Conservation (phyloP, 2,113 vertebrate species). For the Chaetorhynchus papuensis region DNA sequence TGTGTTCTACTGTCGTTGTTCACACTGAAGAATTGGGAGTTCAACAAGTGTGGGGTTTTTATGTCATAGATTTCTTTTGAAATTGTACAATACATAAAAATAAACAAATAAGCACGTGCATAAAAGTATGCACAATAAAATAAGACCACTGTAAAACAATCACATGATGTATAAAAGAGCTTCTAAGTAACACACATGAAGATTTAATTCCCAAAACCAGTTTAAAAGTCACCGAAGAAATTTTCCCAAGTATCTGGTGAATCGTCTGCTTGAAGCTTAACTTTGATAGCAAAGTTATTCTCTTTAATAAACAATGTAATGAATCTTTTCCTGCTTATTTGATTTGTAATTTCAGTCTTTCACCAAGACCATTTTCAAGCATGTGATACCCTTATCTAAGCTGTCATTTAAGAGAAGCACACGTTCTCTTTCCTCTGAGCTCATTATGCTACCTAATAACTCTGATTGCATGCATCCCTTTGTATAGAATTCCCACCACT, state of each 20-base stretch:
- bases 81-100: not conserved
- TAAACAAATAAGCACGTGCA: fast-evolving
- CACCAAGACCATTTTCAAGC: not conserved
- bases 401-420: not conserved
- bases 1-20: not conserved
- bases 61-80: not conserved
- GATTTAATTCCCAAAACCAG: not conserved
- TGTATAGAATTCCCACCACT: not conserved
- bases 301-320: not conserved
- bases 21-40: not conserved
- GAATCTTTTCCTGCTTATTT: not conserved
- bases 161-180: not conserved
- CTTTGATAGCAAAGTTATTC: not conserved
- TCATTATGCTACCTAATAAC: not conserved
- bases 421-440: not conserved
- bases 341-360: not conserved
- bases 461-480: not conserved
- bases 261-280: not conserved
- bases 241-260: not conserved
- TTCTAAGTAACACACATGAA: not conserved
- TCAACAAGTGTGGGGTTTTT: not conserved
- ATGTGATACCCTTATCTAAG: not conserved
- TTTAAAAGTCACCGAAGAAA: not conserved
- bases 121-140: not conserved
- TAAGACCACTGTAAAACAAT: not conserved